Conservation (phyloP, 2,113 vertebrate species). For the Ctenomys sociabilis region DNA sequence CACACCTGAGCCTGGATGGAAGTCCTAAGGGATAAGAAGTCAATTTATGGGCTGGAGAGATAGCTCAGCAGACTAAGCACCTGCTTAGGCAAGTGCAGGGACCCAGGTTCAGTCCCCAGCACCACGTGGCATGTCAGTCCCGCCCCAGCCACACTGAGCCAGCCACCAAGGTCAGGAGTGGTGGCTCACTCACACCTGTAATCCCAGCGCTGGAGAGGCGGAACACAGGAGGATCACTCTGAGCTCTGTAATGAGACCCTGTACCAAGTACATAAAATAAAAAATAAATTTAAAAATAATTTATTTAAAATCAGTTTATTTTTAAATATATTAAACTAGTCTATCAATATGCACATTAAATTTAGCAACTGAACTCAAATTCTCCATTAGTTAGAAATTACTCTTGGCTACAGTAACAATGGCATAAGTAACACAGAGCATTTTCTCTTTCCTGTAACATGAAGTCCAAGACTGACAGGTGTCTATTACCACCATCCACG, state of each 20-base stretch:
- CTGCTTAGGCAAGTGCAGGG: no score
- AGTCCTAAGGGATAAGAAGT: background rate
- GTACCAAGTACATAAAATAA: no score
- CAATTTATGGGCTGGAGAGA: background rate
- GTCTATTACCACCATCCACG: background rate
- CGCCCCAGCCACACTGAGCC: no score
- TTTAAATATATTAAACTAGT: conserved; percentile 24
- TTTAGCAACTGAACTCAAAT: conserved; percentile 35
- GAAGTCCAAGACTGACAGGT: background rate
- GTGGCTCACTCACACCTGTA: no score
- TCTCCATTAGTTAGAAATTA: background rate
- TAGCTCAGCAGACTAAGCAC: no score
- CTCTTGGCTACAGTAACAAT: background rate
- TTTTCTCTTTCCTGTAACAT: background rate
- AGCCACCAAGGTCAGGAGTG: no score
- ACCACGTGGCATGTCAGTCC: no score
- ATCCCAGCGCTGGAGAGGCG: no score
- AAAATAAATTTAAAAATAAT: no score
- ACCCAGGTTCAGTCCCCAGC: no score
- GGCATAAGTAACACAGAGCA: background rate
- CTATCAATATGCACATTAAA: background rate
- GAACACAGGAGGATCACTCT: no score
- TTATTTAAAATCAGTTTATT: background rate
- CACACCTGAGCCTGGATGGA: background rate
- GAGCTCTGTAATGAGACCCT: no score